Conservation (phyloP, 1,140 invertebrate species). For the Leptopilina boulardi region DNA sequence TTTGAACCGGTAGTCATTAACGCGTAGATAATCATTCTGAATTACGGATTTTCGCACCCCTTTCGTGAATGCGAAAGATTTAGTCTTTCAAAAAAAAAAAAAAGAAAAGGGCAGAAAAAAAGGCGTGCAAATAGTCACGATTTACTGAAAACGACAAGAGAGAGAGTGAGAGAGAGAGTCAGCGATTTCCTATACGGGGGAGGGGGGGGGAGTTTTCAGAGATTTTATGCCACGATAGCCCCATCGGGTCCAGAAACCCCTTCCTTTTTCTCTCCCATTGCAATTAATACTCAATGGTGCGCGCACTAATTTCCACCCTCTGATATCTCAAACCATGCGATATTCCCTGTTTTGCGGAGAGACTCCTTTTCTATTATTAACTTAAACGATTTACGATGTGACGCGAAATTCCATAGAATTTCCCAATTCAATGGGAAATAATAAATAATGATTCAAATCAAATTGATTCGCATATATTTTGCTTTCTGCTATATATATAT, state of each 20-base stretch:
- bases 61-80: slow-evolving; percentile 1
- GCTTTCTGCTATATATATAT: background rate
- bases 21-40: background rate
- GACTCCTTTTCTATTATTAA: slow-evolving; percentile 30
- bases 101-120: background rate
- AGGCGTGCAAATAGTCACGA: slow-evolving; percentile 19
- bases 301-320: slow-evolving; percentile 27
- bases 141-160: background rate
- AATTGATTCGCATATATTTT: background rate
- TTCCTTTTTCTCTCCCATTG: background rate
- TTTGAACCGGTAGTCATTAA: slow-evolving; percentile 27
- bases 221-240: slow-evolving; percentile 13
- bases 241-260: background rate
- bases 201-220: background rate
- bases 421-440: background rate
- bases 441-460: background rate
- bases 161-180: background rate
- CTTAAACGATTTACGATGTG: slow-evolving; percentile 30
- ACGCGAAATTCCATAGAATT: background rate
- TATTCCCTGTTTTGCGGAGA: slow-evolving; percentile 18
- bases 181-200: background rate
- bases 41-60: slow-evolving; percentile 9
- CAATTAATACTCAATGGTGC: slow-evolving; percentile 28
- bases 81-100: no score
- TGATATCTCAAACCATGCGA: slow-evolving; percentile 20